Evolutionary conservation across 2,888 invertebrate species (phyloP), one percentile per base, ranked within the genome.

Genomic region (Protonemura montana): DNA sequence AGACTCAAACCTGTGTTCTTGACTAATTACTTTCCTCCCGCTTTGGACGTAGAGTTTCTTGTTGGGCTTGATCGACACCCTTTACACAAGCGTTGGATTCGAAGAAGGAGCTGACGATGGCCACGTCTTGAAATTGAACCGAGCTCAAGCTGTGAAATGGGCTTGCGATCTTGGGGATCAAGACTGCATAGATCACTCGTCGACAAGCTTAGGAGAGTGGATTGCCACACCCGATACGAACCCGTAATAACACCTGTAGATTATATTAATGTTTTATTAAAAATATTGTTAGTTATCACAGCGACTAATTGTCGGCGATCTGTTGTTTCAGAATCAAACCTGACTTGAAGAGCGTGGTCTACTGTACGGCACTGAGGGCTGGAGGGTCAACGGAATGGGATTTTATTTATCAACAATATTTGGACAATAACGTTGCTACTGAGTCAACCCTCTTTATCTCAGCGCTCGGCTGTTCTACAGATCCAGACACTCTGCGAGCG

Each of bases 151-250:
- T 28, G 91, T 97, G 7, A 93, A 93, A 78, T 95, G 95, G 90
- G 96, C 97, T 0, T 97, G 97, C 88, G 93, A 94, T 88, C 93
- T 97, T 87, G 96, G 95, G 27, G 94, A 95, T 87, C 92, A 93
- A 6, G 94, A 95, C 89, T 97, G 97, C 89, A 92, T 97, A 13
- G 92, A 93, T 25, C 95, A 95, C 86, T 95, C 97, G 0, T 88
- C 87, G 29, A 28, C 86, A 26, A 26, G 80, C 26, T 86, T 87
- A 16, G 25, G 26, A 13, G 27, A 84, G n/a, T 84, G 84, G 84
- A 84, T 84, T 2, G 84, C 16, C 16, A 84, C 26, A 5, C 76
- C 84, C 59, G 84, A 84, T 16, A 28, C 16, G 10, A 84, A 84
- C 76, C 59, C 76, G 84, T 84, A 28, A 59, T 59, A 21, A 59